Evolutionary conservation across 2,797 vertebrate genomes (phyloP), one percentile per base, ranked within the genome.

Genomic region (Ciconia nigra): DNA sequence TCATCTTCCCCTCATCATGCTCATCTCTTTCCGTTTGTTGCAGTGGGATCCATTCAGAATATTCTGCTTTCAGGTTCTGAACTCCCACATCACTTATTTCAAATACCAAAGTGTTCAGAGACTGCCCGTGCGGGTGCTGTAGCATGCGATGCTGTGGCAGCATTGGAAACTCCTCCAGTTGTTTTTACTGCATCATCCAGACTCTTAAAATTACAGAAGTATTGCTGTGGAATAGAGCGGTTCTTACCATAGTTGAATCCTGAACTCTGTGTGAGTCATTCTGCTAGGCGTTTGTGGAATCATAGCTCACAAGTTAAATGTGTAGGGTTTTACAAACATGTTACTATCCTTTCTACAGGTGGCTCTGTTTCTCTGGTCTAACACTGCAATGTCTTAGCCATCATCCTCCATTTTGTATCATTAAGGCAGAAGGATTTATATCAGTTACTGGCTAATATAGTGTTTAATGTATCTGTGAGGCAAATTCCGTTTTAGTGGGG

Each of bases 391-490:
- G 52, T 59, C 70, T 90, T 74, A 71, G 42, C 74, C 59, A 44
- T 58, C 62, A 16, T 31, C 49, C 49, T 86, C 47, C 7, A 0
- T 46, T 65, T 59, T 62, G 31, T 72, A 7, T 73, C 2, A 0
- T 51, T 62, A 55, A 76, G 33, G 76, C 65, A 76, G 89, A 72
- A 87, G 82, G 84, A 74, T 88, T 96, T 78, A 4, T 74, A 51
- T 65, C 86, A 42, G 58, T 69, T 46, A 26, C 46, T 33, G 19
- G 76, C 84, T 94, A 80, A 82, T 63, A 44, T 41, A 74, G 80
- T 87, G 80, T 66, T 96, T 67, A 76, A 29, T 51, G n/a, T 93
- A 11, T 95, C 90, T 96, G 65, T 90, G 81, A 96, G 94, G 72
- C 94, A 96, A 41, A 93, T 96, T 95, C 89, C 73, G 35, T 95